Percentiles rank a stretch among this genome's conserved stretches.
Conservation (phyloP, 2,113 vertebrate genomes). For the Tor tambroides region DNA sequence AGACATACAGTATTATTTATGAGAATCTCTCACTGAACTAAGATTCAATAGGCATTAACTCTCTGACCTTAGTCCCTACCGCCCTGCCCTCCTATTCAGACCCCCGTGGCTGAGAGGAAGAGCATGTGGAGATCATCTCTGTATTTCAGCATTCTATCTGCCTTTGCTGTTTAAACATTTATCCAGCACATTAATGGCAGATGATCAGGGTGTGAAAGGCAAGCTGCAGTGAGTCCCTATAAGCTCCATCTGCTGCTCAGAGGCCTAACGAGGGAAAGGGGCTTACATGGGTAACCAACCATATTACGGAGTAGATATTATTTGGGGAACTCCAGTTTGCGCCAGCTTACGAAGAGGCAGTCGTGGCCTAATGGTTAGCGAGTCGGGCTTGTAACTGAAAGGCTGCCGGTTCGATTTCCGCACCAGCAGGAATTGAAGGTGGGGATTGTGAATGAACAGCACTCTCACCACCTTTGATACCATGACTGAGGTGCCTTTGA, state of each 20-base stretch:
- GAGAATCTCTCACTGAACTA: neutral
- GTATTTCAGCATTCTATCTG: conserved; percentile 53
- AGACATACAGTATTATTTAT: neutral
- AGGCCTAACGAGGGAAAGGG: neutral
- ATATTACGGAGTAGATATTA: neutral
- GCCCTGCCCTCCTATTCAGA: neutral
- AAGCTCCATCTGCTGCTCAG: neutral
- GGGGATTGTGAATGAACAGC: no score
- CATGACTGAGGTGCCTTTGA: no score
- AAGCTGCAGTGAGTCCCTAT: conserved; percentile 7
- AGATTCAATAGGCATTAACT: conserved; percentile 26
- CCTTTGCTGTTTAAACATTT: conserved; percentile 65
- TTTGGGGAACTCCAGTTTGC: neutral
- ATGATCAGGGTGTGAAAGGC: conserved; percentile 26
- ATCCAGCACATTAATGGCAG: conserved; percentile 49
- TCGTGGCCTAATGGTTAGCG: no score
- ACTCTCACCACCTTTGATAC: no score
- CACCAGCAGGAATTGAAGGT: no score
- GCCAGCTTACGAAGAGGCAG: no score
- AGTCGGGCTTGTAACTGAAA: no score
- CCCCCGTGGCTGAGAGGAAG: neutral
- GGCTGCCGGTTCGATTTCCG: no score
- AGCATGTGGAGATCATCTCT: conserved; percentile 39
- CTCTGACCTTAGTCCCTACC: neutral
- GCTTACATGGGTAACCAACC: neutral